Base-by-base conservation (phyloP, 2,888 invertebrate genomes). In the Zaprionus bogoriensis region DNA sequence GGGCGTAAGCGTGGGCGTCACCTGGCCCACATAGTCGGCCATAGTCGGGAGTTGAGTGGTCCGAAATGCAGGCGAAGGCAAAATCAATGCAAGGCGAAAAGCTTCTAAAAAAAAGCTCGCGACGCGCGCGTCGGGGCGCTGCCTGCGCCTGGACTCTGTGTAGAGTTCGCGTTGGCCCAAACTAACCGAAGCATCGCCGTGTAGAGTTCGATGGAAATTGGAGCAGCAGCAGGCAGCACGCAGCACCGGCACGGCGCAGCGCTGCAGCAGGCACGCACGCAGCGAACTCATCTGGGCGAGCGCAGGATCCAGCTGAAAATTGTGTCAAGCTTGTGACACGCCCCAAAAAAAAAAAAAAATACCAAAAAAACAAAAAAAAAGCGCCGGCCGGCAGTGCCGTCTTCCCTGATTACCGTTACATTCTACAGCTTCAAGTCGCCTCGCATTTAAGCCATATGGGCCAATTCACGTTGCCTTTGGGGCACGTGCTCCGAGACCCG, bases 291-390 rank as follows among this genome's bases (percentile, higher is more conserved):
- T n/a, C n/a, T n/a, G n/a, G n/a, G n/a, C n/a, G n/a, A n/a, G n/a
- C n/a, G 30, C 58, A 45, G 57, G 51, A 61, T 61, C 66, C 67
- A 59, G 50, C 58, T n/a, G 47, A 38, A 79, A 78, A 78, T 81
- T 78, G 81, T 78, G 78, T 78, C 78, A 78, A 70, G 63, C 74
- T 60, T 57, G 60, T 59, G 42, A 60, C 65, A 77, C 78, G 78
- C 76, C 76, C 77, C 73, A 32, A 75, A 60, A 52, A 27, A n/a
- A n/a, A n/a, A n/a, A n/a, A n/a, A n/a, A n/a, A n/a, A n/a, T n/a
- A n/a, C n/a, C n/a, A n/a, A 42, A 36, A 17, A 36, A 54, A n/a
- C n/a, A n/a, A n/a, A n/a, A n/a, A n/a, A n/a, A 57, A 36, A 47
- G 52, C 32, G 52, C 66, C 62, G 55, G 63, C 66, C 57, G 52